Percentiles rank a stretch among this genome's conserved stretches.
Conservation (phyloP, 2,888 invertebrate genomes). For the Celastrina argiolus region DNA sequence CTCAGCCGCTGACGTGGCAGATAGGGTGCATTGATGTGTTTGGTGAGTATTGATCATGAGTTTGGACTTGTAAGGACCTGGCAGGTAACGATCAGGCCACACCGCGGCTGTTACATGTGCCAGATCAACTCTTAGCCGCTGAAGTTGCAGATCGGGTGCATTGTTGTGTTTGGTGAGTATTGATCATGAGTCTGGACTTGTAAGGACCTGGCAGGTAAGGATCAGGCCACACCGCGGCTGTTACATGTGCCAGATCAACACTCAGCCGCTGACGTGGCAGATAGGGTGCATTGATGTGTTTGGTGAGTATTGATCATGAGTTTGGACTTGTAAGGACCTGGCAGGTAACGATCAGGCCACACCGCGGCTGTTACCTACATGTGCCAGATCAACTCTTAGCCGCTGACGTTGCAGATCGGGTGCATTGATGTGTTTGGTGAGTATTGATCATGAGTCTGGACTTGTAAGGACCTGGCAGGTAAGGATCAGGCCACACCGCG, state of each 20-base stretch:
- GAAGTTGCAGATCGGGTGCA: conserved; percentile 91
- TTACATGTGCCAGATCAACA: conserved; percentile 96
- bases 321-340: conserved; percentile 90
- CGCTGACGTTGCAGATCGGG: too few species aligned
- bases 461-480: conserved; percentile 91
- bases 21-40: conserved; percentile 92
- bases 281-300: conserved; percentile 92
- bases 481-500: conserved; percentile 88
- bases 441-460: conserved; percentile 90
- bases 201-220: conserved; percentile 90
- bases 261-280: conserved; percentile 90
- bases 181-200: conserved; percentile 89
- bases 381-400: conserved; percentile 93
- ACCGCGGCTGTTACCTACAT: conserved; percentile 93
- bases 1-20: conserved; percentile 89
- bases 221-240: conserved; percentile 91
- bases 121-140: conserved; percentile 92
- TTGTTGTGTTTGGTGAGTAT: conserved; percentile 91
- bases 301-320: conserved; percentile 85
- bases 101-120: conserved; percentile 94
- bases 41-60: conserved; percentile 89
- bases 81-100: conserved; percentile 89
- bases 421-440: too few species aligned
- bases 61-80: conserved; percentile 90
- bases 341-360: conserved; percentile 89